phyloP scores from a whole-genome alignment of 1,140 invertebrate species.

The Monochamus saltuarius region DNA sequence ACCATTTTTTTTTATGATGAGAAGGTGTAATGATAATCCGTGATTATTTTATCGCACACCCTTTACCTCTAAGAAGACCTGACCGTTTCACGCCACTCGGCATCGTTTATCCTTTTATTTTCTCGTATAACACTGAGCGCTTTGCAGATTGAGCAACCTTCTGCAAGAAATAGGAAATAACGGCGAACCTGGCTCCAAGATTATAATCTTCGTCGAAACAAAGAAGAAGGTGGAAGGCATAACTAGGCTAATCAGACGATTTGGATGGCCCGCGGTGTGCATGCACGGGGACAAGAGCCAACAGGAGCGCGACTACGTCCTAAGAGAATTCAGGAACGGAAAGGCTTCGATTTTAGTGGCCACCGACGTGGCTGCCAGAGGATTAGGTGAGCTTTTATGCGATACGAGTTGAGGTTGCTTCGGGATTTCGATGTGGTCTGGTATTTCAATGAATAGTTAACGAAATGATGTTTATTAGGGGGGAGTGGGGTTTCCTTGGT shows the following conservation, averaged over 20 bases:
- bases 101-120: no score
- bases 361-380: constrained; percentile 97
- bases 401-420: neutral
- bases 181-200: constrained; percentile 85
- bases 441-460: neutral
- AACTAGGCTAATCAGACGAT: constrained; percentile 82
- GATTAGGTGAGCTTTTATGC: constrained; percentile 83
- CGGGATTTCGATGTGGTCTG: neutral
- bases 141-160: constrained; percentile 66
- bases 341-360: constrained; percentile 91
- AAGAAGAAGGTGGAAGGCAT: constrained; percentile 96
- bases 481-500: neutral
- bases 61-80: constrained; percentile 69
- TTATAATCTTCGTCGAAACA: constrained; percentile 95
- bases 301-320: constrained; percentile 92
- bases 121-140: no score
- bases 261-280: constrained; percentile 87
- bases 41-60: constrained; percentile 66
- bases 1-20: constrained; percentile 35
- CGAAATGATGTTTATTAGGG: neutral
- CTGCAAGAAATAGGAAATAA: constrained; percentile 84
- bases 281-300: constrained; percentile 98
- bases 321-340: constrained; percentile 91
- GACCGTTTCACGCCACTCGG: no score
- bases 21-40: constrained; percentile 46